These are phyloP conservation scores for Neotoma lepida DNA, from an alignment of 2,113 vertebrate genomes.

Conservation along the genomic window DNA sequence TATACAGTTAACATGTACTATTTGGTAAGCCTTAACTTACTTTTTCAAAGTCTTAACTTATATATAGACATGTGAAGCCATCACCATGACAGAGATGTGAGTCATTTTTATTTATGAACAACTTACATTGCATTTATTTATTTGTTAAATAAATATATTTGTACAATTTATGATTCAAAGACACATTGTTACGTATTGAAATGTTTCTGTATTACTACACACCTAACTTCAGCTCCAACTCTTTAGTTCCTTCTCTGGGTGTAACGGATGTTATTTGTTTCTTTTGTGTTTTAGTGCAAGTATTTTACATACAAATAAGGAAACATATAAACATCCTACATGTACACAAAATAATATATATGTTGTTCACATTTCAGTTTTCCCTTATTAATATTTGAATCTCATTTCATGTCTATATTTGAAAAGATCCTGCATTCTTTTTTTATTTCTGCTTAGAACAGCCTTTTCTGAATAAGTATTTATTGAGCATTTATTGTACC, in stretches of 20 bases:
- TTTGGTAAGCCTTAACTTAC: background rate
- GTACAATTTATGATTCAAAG: background rate
- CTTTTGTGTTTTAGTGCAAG: background rate
- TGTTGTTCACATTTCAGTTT: background rate
- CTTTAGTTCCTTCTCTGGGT: background rate
- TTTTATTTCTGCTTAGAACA: constrained; percentile 15
- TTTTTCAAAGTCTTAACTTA: background rate
- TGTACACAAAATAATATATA: background rate
- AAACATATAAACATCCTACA: background rate
- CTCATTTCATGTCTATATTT: background rate
- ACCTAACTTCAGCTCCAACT: background rate
- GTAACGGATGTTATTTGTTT: background rate
- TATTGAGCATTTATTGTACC: background rate
- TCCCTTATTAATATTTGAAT: background rate
- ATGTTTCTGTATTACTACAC: background rate
- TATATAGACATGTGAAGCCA: background rate
- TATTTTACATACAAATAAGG: background rate
- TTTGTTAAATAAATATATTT: background rate
- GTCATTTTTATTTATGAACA: background rate
- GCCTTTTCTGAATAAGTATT: background rate
- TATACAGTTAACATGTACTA: background rate
- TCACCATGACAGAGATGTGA: background rate
- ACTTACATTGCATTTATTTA: background rate
- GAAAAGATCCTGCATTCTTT: background rate
- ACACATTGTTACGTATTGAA: background rate